Percentiles rank a stretch among this genome's conserved stretches.
Evolutionary conservation across 2,797 vertebrate species (phyloP).

Genomic region (Pyrocephalus nanus): DNA sequence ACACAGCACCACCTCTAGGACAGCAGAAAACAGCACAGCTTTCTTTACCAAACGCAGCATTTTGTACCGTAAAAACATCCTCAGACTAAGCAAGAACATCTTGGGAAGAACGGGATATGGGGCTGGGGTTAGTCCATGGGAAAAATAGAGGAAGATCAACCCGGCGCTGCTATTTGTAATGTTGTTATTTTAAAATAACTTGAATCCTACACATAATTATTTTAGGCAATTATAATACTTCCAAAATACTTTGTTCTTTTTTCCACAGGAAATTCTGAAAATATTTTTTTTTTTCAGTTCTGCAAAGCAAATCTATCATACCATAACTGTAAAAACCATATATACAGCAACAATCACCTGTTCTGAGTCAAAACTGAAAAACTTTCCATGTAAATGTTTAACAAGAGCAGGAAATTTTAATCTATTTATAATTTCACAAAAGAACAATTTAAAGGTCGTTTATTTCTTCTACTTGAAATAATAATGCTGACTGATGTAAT

Average conservation of each 20-base stretch:
- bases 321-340: neutral
- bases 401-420: neutral
- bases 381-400: neutral
- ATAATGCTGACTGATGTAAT: neutral
- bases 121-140: neutral
- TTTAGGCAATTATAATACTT: neutral
- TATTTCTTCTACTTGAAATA: neutral
- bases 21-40: slow-evolving; percentile 5
- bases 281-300: neutral
- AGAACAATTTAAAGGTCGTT: neutral
- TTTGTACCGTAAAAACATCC: neutral
- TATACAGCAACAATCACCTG: neutral
- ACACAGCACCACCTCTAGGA: slow-evolving; percentile 68
- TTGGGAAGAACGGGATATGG: neutral
- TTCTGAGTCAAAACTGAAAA: neutral
- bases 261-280: neutral
- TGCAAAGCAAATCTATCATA: neutral
- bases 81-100: neutral
- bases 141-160: neutral
- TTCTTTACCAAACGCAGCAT: neutral
- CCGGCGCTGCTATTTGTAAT: neutral
- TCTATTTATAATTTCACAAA: neutral
- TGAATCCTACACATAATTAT: neutral
- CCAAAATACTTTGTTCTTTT: neutral
- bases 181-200: neutral